Evolutionary conservation across 2,113 vertebrate genomes (phyloP), one percentile per base, ranked within the genome.

Genomic region (Rhinoderma darwinii): DNA sequence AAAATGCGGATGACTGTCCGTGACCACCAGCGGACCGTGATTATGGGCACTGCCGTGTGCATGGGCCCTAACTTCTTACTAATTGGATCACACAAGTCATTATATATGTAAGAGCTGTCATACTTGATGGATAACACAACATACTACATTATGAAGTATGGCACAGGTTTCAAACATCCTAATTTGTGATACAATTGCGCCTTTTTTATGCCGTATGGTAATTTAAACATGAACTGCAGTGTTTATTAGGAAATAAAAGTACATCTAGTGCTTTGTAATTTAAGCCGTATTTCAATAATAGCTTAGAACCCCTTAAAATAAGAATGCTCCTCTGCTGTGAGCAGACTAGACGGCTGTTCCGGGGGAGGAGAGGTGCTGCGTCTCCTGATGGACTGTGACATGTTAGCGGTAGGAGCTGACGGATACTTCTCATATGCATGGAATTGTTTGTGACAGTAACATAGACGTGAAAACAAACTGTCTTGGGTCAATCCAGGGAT

Each of bases 401-500:
- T 32, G n/a, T 44, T 43, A 41, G 37, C 10, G 18, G 50, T 78
- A 78, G 76, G 76, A 54, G 76, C 76, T 82, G 79, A 59, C 44
- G 32, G 35, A 56, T 43, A 82, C 56, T 82, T 63, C n/a, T 44
- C 25, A 37, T 81, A n/a, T 61, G 5, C 78, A 17, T 10, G 3
- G 35, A 81, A 59, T 37, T 81, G 78, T 27, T n/a, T 37, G 35
- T 81, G 37, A 81, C 78, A 81, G 35, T 59, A 61, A 12, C 37
- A 39, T 3, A 81, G 37, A 81, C 78, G 41, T 39, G 50, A 17
- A 81, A 81, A 59, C 51, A 61, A 59, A 37, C 35, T 43, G 78
- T 81, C 35, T 37, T 39, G 51, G 78, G 78, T 63, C 78, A 81
- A 39, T 61, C 54, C 51, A 41, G 78, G 54, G 78, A 81, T 81